Conservation (phyloP, 2,797 vertebrate genomes). For the Bufotes viridis region DNA sequence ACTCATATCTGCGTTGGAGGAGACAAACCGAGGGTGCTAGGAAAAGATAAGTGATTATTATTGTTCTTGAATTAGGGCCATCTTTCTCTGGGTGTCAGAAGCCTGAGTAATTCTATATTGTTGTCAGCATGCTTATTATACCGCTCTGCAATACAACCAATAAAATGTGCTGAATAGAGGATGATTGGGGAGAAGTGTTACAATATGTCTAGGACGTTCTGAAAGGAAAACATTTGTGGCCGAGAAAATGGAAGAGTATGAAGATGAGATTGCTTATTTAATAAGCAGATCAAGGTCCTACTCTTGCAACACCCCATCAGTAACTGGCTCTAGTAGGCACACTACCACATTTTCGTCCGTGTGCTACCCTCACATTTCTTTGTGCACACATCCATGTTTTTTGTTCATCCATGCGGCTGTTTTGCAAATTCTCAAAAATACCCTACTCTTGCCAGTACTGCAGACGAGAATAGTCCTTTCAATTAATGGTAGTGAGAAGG, state of each 20-base stretch:
- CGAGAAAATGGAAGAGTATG: not conserved
- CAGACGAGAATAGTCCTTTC: too few relatives aligned
- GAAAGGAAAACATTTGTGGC: constrained; percentile 9
- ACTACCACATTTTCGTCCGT: too few relatives aligned
- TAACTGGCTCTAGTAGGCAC: not conserved
- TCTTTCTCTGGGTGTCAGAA: constrained; percentile 47
- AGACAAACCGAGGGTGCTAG: constrained; percentile 38
- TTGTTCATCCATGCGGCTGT: too few relatives aligned
- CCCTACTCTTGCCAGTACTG: too few relatives aligned
- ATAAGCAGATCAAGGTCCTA: not conserved
- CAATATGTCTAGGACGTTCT: constrained; percentile 41
- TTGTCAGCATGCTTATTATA: constrained; percentile 50
- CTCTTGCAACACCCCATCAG: not conserved
- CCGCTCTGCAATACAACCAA: constrained; percentile 40
- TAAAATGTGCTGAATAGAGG: constrained; percentile 46
- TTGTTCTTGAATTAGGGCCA: constrained; percentile 54
- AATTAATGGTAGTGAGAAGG: too few relatives aligned
- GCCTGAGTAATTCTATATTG: constrained; percentile 49
- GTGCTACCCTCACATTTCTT: too few relatives aligned
- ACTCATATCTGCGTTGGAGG: constrained; percentile 24
- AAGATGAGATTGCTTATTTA: not conserved
- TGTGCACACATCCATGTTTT: too few relatives aligned
- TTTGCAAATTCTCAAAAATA: too few relatives aligned
- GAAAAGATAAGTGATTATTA: constrained; percentile 52
- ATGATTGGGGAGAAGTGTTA: constrained; percentile 24